Evolutionary conservation across 2,797 vertebrate genomes (phyloP).

Genomic region (Hydrocynus forskahlii): DNA sequence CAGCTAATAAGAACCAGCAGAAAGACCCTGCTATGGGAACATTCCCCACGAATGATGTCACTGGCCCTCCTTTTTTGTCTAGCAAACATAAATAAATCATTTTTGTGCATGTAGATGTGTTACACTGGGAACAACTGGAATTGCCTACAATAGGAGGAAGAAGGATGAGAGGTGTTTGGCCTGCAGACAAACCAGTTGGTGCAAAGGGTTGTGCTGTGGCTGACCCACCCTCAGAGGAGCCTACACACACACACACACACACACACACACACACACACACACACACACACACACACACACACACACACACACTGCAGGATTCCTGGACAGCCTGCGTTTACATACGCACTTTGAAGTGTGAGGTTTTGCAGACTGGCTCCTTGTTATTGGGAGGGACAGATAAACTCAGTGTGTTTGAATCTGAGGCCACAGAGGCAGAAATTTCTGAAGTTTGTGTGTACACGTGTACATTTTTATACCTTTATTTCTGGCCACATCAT

Average conservation of each 20-base stretch:
- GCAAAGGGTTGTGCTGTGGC: too few relatives aligned
- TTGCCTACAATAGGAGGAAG: background rate
- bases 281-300: background rate
- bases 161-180: background rate
- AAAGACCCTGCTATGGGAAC: slow-evolving; percentile 58
- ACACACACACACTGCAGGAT: slow-evolving; percentile 3
- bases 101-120: slow-evolving; percentile 22
- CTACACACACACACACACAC: too few relatives aligned
- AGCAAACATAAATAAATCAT: slow-evolving; percentile 65
- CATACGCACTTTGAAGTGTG: slow-evolving; percentile 19
- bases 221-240: too few relatives aligned
- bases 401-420: background rate
- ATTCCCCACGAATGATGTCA: slow-evolving; percentile 71
- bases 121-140: background rate
- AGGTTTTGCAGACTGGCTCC: slow-evolving; percentile 37
- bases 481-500: too few relatives aligned
- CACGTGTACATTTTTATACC: too few relatives aligned
- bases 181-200: background rate
- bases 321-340: slow-evolving; percentile 18
- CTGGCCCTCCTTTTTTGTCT: slow-evolving; percentile 59
- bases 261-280: too few relatives aligned
- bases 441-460: too few relatives aligned
- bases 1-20: slow-evolving; percentile 69
- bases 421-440: background rate
- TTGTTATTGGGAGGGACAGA: slow-evolving; percentile 25